Evolutionary conservation across 2,797 vertebrate genomes (phyloP), one percentile per base, ranked within the genome.

Genomic region (Dromococcyx pavoninus): DNA sequence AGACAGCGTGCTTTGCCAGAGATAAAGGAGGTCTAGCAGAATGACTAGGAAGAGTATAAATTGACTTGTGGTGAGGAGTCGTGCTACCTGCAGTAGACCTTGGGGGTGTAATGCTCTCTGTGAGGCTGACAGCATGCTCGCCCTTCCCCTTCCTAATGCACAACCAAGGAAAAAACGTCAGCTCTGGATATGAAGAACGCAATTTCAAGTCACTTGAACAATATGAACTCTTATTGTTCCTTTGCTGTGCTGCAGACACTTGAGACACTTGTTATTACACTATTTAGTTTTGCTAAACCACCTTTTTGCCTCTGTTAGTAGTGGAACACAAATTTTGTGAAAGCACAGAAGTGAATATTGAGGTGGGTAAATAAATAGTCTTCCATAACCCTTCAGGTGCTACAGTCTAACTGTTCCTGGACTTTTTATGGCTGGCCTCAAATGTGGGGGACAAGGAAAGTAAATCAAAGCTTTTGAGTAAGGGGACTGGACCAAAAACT

Each of bases 111-210:
- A 48, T 6, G 17, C 16, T 22, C n/a, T 58, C 27, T 2, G 0
- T 5, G 17, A 57, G 30, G 13, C 32, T 64, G 48, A 25, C 5
- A 4, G 25, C 57, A n/a, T 19, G n/a, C 25, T 89, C 5, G 2
- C 21, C n/a, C 11, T 66, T 78, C 41, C 24, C n/a, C 10, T 66
- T 75, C 41, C 21, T 27, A 24, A 43, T 4, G 3, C 9, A 14
- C 22, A 66, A 11, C 30, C 43, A 43, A 70, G 51, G 18, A 28
- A 37, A 23, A 39, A 44, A 43, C 6, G 4, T 51, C 2, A 1
- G 4, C 46, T 75, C 17, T 0, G 0, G 46, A 3, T 65, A 10
- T 7, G 37, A 57, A 75, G 33, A n/a, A 53, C 14, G 2, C 7
- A 53, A 7, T 56, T 76, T 19, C 1, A 4, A 86, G 44, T 69